Evolutionary conservation across 1,140 invertebrate species (phyloP).

Genomic region (Papilio polytes): DNA sequence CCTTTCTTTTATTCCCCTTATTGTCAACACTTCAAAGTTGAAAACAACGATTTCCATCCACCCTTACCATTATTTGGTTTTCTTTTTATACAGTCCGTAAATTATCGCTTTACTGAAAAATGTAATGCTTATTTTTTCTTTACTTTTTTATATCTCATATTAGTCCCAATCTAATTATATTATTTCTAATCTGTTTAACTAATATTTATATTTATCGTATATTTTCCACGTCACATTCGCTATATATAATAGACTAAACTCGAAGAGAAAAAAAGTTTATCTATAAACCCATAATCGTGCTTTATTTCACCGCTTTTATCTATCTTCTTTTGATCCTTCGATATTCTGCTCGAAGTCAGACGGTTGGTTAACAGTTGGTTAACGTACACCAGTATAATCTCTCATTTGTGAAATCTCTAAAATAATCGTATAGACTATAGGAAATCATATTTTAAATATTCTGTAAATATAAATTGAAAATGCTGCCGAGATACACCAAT

Average conservation of each 20-base stretch:
- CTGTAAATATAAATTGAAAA: too few species aligned
- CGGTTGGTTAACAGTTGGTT: too few species aligned
- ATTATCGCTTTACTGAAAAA: too few species aligned
- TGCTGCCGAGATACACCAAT: too few species aligned
- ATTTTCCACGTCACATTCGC: background rate
- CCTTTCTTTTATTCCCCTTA: slow-evolving; percentile 16
- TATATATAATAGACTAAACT: background rate
- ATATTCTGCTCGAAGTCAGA: too few species aligned
- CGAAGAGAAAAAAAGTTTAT: background rate
- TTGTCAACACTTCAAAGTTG: background rate
- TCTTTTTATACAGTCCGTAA: background rate
- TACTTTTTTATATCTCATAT: background rate
- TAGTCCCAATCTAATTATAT: background rate
- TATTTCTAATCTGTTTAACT: background rate
- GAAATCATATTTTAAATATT: too few species aligned
- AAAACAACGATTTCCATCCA: background rate
- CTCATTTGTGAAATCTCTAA: too few species aligned
- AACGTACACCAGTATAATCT: too few species aligned
- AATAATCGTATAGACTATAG: too few species aligned
- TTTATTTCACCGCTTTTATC: background rate
- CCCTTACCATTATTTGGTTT: background rate
- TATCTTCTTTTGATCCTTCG: too few species aligned
- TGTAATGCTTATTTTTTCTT: background rate
- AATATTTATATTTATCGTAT: background rate
- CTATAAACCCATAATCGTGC: background rate